Conservation (phyloP, 2,888 invertebrate species). For the Parnassius mnemosyne region DNA sequence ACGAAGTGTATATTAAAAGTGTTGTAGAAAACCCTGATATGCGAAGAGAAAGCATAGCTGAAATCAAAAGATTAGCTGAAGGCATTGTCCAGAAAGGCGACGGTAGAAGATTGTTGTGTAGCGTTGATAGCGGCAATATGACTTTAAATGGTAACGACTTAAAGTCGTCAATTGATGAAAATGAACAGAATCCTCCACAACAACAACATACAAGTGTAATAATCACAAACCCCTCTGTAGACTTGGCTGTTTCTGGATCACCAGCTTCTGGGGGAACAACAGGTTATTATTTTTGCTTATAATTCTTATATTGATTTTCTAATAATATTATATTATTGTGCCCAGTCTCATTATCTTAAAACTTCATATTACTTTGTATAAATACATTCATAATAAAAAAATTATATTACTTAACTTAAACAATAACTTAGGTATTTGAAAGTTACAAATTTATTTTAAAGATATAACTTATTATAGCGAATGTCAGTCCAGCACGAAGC, state of each 20-base stretch:
- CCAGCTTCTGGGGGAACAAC: slow-evolving; percentile 70
- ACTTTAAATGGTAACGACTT: slow-evolving; percentile 63
- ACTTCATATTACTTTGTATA: no score
- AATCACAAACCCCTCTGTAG: slow-evolving; percentile 86
- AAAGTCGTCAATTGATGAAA: slow-evolving; percentile 60
- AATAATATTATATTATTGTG: no score
- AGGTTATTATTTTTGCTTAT: slow-evolving; percentile 42
- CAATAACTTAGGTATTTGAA: no score
- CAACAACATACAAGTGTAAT: slow-evolving; percentile 82
- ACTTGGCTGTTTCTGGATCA: slow-evolving; percentile 76
- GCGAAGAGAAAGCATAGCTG: slow-evolving; percentile 73
- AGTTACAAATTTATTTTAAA: no score
- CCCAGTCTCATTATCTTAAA: no score
- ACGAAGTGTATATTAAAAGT: slow-evolving; percentile 63
- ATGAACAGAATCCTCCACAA: slow-evolving; percentile 43
- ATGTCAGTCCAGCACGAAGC: slow-evolving; percentile 71
- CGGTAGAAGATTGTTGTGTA: slow-evolving; percentile 66
- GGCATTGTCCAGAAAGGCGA: slow-evolving; percentile 76
- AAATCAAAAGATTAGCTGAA: slow-evolving; percentile 72
- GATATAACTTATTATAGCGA: slow-evolving; percentile 47
- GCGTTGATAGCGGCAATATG: slow-evolving; percentile 68
- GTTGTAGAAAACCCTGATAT: slow-evolving; percentile 71
- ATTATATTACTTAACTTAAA: no score
- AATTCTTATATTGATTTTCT: no score
- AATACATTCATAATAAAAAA: no score